These are phyloP conservation scores for Pseudochaenichthys georgianus DNA, from an alignment of 2,797 vertebrate species.

Conservation along the genomic window DNA sequence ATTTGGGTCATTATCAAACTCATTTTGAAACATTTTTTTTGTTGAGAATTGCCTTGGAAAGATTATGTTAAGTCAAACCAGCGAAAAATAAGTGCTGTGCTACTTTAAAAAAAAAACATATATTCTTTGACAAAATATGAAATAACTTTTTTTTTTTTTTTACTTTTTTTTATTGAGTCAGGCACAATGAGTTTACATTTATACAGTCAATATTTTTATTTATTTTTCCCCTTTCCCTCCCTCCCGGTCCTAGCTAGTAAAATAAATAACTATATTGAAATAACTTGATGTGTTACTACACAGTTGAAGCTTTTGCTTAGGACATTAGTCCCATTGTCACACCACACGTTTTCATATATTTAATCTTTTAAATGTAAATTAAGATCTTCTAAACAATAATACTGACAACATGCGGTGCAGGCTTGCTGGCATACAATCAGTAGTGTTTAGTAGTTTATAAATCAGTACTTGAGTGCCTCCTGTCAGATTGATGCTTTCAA, in stretches of 20 bases:
- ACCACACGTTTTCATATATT: background rate
- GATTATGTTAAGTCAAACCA: background rate
- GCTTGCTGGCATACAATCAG: constrained; percentile 28
- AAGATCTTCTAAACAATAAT: constrained; percentile 21
- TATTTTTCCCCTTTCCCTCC: too few species aligned
- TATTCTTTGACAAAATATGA: too few species aligned
- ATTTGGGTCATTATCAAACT: background rate
- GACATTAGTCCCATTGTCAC: background rate
- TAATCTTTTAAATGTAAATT: background rate
- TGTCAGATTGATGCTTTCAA: background rate
- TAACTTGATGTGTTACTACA: background rate
- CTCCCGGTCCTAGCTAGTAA: too few species aligned
- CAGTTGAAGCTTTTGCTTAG: constrained; percentile 9
- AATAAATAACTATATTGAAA: too few species aligned
- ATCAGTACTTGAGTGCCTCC: background rate
- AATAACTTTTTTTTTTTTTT: too few species aligned
- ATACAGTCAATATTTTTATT: too few species aligned
- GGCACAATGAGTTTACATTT: too few species aligned
- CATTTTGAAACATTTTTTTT: background rate
- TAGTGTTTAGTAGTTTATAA: background rate
- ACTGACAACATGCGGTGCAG: constrained; percentile 29
- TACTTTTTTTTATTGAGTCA: too few species aligned
- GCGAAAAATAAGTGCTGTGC: accelerated
- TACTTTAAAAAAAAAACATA: background rate
- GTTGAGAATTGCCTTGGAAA: background rate